Conservation (phyloP, 1,140 invertebrate species). For the Plutomurus gul region DNA sequence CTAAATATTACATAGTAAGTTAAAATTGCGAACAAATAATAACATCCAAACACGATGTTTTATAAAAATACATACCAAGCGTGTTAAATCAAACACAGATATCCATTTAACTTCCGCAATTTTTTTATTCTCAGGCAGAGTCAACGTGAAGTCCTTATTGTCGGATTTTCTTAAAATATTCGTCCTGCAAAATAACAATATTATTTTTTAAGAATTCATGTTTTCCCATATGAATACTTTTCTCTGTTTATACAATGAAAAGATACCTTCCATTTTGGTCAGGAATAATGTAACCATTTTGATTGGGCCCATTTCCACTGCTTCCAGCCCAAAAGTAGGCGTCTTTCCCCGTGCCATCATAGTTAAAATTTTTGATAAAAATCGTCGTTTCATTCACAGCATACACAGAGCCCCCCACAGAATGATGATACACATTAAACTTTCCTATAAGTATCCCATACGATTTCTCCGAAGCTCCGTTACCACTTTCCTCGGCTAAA, state of each 20-base stretch:
- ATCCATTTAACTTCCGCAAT: slow-evolving; percentile 89
- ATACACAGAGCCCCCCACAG: slow-evolving; percentile 85
- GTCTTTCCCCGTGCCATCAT: slow-evolving; percentile 81
- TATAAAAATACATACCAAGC: slow-evolving; percentile 63
- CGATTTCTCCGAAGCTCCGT: slow-evolving; percentile 65
- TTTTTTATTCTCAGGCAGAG: slow-evolving; percentile 82
- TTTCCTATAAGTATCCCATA: slow-evolving; percentile 80
- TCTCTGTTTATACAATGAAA: neutral
- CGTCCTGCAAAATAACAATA: slow-evolving; percentile 67
- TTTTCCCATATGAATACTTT: neutral
- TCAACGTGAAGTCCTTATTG: slow-evolving; percentile 82
- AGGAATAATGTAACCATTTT: slow-evolving; percentile 47
- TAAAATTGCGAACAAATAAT: neutral
- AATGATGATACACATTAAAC: slow-evolving; percentile 88
- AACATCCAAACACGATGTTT: neutral
- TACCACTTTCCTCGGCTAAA: neutral
- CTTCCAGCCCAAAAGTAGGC: slow-evolving; percentile 90
- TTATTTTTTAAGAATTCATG: neutral
- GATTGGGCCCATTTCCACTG: slow-evolving; percentile 30
- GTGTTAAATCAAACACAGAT: slow-evolving; percentile 82
- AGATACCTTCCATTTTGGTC: slow-evolving; percentile 38
- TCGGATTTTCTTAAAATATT: slow-evolving; percentile 83
- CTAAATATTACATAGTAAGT: slow-evolving; percentile 56
- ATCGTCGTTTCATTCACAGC: slow-evolving; percentile 86
- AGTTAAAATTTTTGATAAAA: slow-evolving; percentile 80